A percentile compares a stretch with the other conserved stretches of the same genome.
Conservation (phyloP, 1,140 invertebrate genomes). For the Tetramorium simillimum region DNA sequence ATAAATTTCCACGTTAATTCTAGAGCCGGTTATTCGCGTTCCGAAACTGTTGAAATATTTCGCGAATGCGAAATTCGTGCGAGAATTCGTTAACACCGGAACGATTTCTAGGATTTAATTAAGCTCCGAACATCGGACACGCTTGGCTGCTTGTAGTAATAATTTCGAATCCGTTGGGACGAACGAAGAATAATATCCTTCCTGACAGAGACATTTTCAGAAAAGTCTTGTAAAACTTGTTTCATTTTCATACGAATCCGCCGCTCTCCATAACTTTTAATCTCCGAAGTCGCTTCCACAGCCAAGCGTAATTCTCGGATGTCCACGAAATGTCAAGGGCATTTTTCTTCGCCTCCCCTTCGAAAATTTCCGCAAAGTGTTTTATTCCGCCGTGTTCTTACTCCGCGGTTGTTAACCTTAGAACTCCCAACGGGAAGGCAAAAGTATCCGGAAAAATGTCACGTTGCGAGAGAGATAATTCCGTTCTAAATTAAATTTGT, state of each 20-base stretch:
- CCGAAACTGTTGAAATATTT: conserved; percentile 67
- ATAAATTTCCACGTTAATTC: conserved; percentile 55
- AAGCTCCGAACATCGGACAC: conserved; percentile 69
- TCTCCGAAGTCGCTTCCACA: conserved; percentile 39
- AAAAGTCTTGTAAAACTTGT: conserved; percentile 68
- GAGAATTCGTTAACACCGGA: conserved; percentile 68
- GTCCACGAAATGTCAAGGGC: conserved; percentile 52
- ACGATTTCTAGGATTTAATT: conserved; percentile 73
- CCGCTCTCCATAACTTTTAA: conserved; percentile 59
- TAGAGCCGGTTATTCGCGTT: conserved; percentile 31
- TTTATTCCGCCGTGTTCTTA: conserved; percentile 29
- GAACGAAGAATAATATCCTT: conserved; percentile 69
- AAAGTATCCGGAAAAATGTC: conserved; percentile 13
- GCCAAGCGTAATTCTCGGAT: conserved; percentile 20
- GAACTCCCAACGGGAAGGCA: neutral
- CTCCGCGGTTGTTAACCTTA: conserved; percentile 22
- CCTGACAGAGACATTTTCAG: conserved; percentile 64
- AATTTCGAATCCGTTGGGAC: conserved; percentile 57
- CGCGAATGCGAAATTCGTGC: conserved; percentile 57
- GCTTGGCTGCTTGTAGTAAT: conserved; percentile 68
- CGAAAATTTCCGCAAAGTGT: conserved; percentile 42
- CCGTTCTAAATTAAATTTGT: conserved; percentile 17
- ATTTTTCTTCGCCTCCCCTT: conserved; percentile 41
- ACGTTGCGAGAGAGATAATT: conserved; percentile 15
- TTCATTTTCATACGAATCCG: conserved; percentile 55